Evolutionary conservation across 2,797 vertebrate genomes (phyloP).

Genomic region (Sebastolobus altivelis): DNA sequence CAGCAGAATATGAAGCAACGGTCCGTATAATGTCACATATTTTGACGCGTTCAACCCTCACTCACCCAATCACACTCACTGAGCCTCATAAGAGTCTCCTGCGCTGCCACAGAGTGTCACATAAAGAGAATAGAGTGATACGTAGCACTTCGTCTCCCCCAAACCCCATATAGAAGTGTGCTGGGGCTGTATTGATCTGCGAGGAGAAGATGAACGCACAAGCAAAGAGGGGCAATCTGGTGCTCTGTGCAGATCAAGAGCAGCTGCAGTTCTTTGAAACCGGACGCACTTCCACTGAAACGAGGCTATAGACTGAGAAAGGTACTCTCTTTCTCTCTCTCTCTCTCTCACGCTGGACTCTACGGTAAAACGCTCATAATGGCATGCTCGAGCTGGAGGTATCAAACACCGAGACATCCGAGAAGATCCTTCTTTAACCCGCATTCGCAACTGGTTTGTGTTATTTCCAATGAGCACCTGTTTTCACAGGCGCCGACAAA

Average conservation of each 20-base stretch:
- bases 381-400: slow-evolving; percentile 32
- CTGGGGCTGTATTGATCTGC: slow-evolving; percentile 79
- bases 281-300: slow-evolving; percentile 70
- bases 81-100: slow-evolving; percentile 18
- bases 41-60: slow-evolving; percentile 55
- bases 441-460: slow-evolving; percentile 25
- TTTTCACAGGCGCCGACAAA: slow-evolving; percentile 9
- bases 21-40: slow-evolving; percentile 61
- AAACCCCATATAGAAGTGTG: slow-evolving; percentile 60
- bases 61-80: slow-evolving; percentile 50
- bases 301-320: slow-evolving; percentile 54
- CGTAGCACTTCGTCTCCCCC: slow-evolving; percentile 50
- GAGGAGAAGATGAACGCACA: slow-evolving; percentile 72
- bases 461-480: slow-evolving; percentile 36
- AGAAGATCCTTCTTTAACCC: slow-evolving; percentile 37
- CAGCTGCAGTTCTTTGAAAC: slow-evolving; percentile 80
- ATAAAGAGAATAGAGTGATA: slow-evolving; percentile 60
- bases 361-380: slow-evolving; percentile 46
- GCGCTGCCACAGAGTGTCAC: slow-evolving; percentile 36
- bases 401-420: slow-evolving; percentile 47
- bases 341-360: slow-evolving; percentile 20
- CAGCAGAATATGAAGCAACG: slow-evolving; percentile 52
- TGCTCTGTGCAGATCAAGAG: slow-evolving; percentile 74
- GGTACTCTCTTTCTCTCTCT: slow-evolving; percentile 37
- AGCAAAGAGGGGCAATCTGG: slow-evolving; percentile 68